These are phyloP conservation scores for Chalcis sispes DNA, from an alignment of 2,888 invertebrate genomes.

Conservation along the genomic window DNA sequence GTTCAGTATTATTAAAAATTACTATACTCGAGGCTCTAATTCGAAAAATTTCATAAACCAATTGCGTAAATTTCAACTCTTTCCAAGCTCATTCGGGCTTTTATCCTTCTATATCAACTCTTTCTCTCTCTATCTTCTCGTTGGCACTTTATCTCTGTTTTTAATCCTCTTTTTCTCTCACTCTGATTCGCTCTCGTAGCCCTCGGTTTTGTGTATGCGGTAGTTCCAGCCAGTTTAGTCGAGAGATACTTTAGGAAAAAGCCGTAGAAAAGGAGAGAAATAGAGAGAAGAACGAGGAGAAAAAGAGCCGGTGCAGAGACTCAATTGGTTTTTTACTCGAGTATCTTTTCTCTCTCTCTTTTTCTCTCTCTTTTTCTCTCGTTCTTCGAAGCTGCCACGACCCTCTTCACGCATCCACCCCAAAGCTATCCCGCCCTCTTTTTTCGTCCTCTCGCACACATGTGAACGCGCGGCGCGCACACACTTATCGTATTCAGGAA, in stretches of 20 bases:
- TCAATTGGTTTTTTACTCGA: constrained; percentile 75
- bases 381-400: constrained; percentile 56
- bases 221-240: no score
- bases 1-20: no score
- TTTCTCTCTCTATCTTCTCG: neutral
- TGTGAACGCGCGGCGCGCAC: constrained; percentile 2
- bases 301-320: constrained; percentile 70
- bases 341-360: constrained; percentile 54
- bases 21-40: no score
- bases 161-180: constrained; percentile 38
- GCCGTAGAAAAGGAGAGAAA: constrained; percentile 44
- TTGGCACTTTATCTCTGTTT: constrained; percentile 16
- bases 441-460: no score
- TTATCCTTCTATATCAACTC: neutral
- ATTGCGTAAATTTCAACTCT: no score
- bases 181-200: constrained; percentile 49
- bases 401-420: constrained; percentile 52
- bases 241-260: constrained; percentile 39
- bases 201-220: neutral
- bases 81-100: neutral
- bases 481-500: constrained; percentile 51
- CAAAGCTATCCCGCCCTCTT: constrained; percentile 52
- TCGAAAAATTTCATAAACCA: no score
- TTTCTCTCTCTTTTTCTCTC: neutral
- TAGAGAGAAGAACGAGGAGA: constrained; percentile 47